phyloP scores from a whole-genome alignment of 2,888 invertebrate genomes.

The Seladonia tumulorum region DNA sequence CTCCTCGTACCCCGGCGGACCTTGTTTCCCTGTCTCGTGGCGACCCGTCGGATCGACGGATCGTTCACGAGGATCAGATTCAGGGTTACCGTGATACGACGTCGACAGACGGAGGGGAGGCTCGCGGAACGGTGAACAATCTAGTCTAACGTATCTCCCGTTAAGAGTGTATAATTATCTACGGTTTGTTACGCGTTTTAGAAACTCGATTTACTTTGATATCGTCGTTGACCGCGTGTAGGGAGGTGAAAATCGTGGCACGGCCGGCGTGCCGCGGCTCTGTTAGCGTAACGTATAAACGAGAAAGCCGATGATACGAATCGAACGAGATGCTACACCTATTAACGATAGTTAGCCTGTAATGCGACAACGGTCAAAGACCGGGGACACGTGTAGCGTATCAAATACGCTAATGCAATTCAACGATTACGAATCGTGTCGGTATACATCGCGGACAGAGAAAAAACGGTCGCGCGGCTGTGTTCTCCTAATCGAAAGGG shows the following conservation, averaged over 20 bases:
- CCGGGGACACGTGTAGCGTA: background rate
- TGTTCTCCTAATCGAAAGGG: background rate
- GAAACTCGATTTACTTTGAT: constrained; percentile 72
- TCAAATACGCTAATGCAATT: background rate
- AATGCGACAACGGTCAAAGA: constrained; percentile 10
- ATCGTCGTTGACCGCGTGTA: constrained; percentile 46
- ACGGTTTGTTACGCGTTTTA: constrained; percentile 73
- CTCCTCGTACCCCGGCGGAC: constrained; percentile 55
- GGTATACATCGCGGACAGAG: background rate
- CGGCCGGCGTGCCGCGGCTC: background rate
- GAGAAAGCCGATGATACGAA: constrained; percentile 11
- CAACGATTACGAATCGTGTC: constrained; percentile 4
- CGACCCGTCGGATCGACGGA: background rate
- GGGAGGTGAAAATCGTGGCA: background rate
- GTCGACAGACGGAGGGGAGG: background rate
- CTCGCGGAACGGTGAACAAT: constrained; percentile 27
- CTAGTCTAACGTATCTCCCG: constrained; percentile 49
- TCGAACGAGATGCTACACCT: constrained; percentile 1
- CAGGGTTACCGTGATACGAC: background rate
- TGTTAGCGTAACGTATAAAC: background rate
- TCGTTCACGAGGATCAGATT: background rate
- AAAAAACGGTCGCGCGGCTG: constrained; percentile 2
- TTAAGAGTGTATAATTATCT: constrained; percentile 44
- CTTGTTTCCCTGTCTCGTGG: background rate
- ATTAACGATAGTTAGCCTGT: constrained; percentile 8